Evolutionary conservation across 2,113 vertebrate genomes (phyloP).

Genomic region (Acrocephalus kingi): DNA sequence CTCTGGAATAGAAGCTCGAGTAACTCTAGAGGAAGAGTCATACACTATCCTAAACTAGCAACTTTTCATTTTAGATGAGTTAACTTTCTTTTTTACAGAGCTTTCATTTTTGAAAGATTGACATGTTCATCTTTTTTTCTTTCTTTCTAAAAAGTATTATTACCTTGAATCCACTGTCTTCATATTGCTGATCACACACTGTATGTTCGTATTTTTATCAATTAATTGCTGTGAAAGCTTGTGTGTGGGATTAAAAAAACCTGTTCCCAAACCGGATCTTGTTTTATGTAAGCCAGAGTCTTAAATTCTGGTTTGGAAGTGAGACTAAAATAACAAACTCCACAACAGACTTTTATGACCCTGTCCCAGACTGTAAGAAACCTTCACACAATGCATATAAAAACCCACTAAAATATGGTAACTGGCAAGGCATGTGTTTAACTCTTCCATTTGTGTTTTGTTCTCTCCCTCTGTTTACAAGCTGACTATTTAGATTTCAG

Average conservation of each 20-base stretch:
- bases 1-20: not conserved
- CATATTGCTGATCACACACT: not conserved
- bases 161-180: not conserved
- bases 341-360: not conserved
- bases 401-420: not conserved
- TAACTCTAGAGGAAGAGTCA: not conserved
- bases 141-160: not conserved
- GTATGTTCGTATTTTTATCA: not conserved
- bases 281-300: not conserved
- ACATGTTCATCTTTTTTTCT: fast-evolving
- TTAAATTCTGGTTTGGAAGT: conserved; percentile 4
- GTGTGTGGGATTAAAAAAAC: not conserved
- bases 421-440: not conserved
- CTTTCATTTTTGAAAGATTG: not conserved
- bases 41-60: not conserved
- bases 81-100: not conserved
- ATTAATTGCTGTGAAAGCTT: not conserved
- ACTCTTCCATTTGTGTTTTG: not conserved
- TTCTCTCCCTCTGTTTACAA: conserved; percentile 9
- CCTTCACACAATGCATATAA: not conserved
- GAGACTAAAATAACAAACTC: not conserved
- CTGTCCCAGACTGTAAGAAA: not conserved
- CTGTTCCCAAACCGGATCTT: not conserved
- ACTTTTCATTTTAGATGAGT: not conserved
- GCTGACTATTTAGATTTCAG: not conserved